phyloP scores from a whole-genome alignment of 1,140 invertebrate genomes.

The Solenopsis fugax region DNA sequence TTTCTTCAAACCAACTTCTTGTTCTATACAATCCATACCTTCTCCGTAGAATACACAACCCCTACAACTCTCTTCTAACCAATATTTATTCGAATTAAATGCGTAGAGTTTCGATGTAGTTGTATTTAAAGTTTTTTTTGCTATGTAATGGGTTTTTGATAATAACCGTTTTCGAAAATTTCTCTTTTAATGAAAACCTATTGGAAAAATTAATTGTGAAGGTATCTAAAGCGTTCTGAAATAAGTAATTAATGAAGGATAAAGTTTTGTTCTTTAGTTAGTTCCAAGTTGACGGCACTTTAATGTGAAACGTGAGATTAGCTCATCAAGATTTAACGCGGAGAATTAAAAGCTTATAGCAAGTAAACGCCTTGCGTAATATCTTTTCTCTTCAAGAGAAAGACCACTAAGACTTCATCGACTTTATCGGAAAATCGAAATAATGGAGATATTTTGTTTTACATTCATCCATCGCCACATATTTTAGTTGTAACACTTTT shows the following conservation, averaged over 20 bases:
- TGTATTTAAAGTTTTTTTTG: background rate
- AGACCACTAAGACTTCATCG: background rate
- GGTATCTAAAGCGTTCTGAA: background rate
- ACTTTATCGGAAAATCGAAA: background rate
- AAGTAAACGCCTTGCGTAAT: background rate
- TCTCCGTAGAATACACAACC: too few relatives aligned
- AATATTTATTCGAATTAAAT: too few relatives aligned
- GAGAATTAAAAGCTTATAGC: constrained; percentile 21
- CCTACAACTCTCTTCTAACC: too few relatives aligned
- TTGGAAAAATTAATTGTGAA: background rate
- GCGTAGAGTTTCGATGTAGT: too few relatives aligned
- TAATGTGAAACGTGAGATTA: constrained; percentile 30
- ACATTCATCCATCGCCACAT: background rate
- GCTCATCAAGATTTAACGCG: constrained; percentile 24
- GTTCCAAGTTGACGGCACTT: constrained; percentile 4
- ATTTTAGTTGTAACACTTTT: background rate
- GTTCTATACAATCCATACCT: too few relatives aligned
- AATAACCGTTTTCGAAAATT: background rate
- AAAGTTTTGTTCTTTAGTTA: constrained; percentile 29
- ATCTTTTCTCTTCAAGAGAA: background rate
- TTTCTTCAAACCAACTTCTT: too few relatives aligned
- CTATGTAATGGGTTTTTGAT: background rate
- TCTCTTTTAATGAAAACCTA: background rate
- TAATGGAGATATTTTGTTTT: background rate
- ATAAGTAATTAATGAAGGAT: constrained; percentile 25